Evolutionary conservation across 2,797 vertebrate species (phyloP), one percentile per base, ranked within the genome.

Genomic region (Hypotaenidia okinawae): DNA sequence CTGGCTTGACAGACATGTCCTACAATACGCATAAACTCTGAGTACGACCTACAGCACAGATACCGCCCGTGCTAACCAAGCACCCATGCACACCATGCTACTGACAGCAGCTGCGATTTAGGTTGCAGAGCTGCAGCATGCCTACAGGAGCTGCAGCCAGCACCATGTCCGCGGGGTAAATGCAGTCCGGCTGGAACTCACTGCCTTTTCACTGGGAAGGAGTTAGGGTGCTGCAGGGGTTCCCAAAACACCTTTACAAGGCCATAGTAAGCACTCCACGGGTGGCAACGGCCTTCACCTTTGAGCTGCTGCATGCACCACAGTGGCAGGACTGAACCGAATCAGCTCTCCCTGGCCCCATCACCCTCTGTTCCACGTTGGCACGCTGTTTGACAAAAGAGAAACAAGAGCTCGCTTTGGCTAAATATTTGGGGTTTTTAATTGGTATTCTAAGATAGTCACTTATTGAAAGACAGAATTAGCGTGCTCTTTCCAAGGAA

Each of bases 241-340:
- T 63, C 76, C 43, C 52, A 80, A 58, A 79, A 1, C 32, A 57
- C 41, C 13, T 49, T 33, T 58, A 3, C 23, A 27, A 39, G 70
- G 78, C 54, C 39, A 6, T 5, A 39, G 33, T 18, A 7, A n/a
- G n/a, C 1, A 4, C 55, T 6, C 32, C 58, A 25, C 2, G 2
- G 22, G 32, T 4, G 18, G 18, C 27, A 64, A 17, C 4, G 13
- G 62, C n/a, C 49, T 72, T 63, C 74, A 39, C 22, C 62, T 63
- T 57, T 1, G 5, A 81, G 39, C 43, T 58, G 52, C 2, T 3
- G 58, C 27, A 6, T 1, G 4, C 2, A 13, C 33, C 52, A 35
- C 52, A 39, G 67, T 0, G 0, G 37, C 49, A 47, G 49, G 11
- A 30, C 51, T 0, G 0, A 67, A 67, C 11, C 2, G 0, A 84